Evolutionary conservation across 2,888 invertebrate species (phyloP).

Genomic region (Nymphalis c-album): DNA sequence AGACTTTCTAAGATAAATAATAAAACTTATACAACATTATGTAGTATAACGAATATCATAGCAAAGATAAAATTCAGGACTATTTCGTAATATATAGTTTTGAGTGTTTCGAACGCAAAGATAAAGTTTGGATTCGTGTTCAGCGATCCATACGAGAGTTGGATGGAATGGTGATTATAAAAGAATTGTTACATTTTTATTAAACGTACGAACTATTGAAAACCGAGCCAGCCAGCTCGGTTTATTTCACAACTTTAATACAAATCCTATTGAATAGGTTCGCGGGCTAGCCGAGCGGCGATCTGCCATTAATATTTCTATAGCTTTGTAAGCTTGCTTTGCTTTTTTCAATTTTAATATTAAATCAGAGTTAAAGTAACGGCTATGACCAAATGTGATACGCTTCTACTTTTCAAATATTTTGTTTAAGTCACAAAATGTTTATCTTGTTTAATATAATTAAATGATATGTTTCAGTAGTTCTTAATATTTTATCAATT

Average conservation of each 20-base stretch:
- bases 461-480: not conserved
- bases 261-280: constrained; percentile 32
- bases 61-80: not conserved
- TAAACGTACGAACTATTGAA: constrained; percentile 21
- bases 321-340: constrained; percentile 18
- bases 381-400: constrained; percentile 11
- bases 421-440: not conserved
- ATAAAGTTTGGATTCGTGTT: not conserved
- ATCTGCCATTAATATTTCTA: constrained; percentile 36
- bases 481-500: not conserved
- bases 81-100: not conserved
- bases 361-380: constrained; percentile 39
- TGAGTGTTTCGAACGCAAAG: not conserved
- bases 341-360: constrained; percentile 41
- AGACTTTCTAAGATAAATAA: not conserved
- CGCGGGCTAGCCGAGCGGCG: constrained; percentile 18
- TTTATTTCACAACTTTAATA: constrained; percentile 37
- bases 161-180: constrained; percentile 17
- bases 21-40: not conserved
- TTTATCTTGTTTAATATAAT: not conserved
- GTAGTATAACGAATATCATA: not conserved
- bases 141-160: not conserved
- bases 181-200: constrained; percentile 29
- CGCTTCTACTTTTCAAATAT: not conserved
- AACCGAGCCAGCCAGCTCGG: constrained; percentile 24